A percentile compares a stretch with the other conserved stretches of the same genome.
Conservation (phyloP, 2,113 vertebrate species). For the Gallinago media region DNA sequence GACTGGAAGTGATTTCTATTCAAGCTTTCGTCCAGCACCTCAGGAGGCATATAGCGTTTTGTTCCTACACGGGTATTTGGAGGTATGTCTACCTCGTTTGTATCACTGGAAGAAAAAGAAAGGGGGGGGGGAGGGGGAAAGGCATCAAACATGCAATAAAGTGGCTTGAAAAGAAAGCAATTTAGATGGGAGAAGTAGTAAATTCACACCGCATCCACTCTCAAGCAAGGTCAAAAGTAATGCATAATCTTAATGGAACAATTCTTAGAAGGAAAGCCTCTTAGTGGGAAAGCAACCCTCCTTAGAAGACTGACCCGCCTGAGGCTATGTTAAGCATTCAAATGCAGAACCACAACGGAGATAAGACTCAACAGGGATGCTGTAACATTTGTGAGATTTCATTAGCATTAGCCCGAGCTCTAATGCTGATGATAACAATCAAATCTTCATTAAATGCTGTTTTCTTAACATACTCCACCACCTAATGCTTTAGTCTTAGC, state of each 20-base stretch:
- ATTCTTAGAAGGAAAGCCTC: slow-evolving; percentile 3
- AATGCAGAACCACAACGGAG: slow-evolving; percentile 28
- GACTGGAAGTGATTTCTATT: slow-evolving; percentile 96
- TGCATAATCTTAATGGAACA: slow-evolving; percentile 10
- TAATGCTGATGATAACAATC: slow-evolving; percentile 49
- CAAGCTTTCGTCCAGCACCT: slow-evolving; percentile 95
- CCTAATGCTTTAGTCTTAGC: slow-evolving; percentile 5
- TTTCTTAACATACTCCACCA: slow-evolving; percentile 22
- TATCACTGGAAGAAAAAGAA: slow-evolving; percentile 81
- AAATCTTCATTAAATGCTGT: slow-evolving; percentile 31
- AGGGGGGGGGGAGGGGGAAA: background rate
- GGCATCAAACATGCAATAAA: background rate
- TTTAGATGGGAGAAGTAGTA: background rate
- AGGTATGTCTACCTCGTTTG: slow-evolving; percentile 96
- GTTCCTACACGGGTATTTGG: slow-evolving; percentile 95
- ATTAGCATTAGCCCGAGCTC: slow-evolving; percentile 40
- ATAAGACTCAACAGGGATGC: slow-evolving; percentile 44
- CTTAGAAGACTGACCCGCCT: slow-evolving; percentile 27
- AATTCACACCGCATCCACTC: background rate
- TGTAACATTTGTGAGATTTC: slow-evolving; percentile 30
- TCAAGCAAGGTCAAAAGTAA: slow-evolving; percentile 6
- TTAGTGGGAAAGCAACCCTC: background rate
- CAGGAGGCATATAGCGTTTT: slow-evolving; percentile 97
- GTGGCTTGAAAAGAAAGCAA: background rate
- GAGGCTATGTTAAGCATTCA: slow-evolving; percentile 45